These are phyloP conservation scores for Coronaproctus castanopsis DNA, from an alignment of 2,888 invertebrate genomes.

Conservation along the genomic window DNA sequence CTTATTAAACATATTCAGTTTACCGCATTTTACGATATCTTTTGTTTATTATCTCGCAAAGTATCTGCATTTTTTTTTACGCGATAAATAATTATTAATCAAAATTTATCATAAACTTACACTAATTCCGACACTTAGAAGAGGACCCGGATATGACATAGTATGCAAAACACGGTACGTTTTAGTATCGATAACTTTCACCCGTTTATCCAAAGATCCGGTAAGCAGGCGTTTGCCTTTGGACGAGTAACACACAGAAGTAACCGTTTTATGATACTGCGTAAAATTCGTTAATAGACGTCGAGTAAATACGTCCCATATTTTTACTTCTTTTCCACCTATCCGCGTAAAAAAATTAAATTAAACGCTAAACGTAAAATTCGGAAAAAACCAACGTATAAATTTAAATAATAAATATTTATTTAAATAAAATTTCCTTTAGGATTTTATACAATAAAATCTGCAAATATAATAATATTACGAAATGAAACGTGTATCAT, in stretches of 20 bases:
- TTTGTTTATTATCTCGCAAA: too few relatives aligned
- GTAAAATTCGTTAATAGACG: constrained; percentile 62
- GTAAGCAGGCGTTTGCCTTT: constrained; percentile 67
- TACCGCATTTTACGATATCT: too few relatives aligned
- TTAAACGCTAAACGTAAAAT: too few relatives aligned
- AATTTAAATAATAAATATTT: too few relatives aligned
- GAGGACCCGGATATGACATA: constrained; percentile 71
- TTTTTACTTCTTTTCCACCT: constrained; percentile 69
- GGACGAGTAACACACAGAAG: constrained; percentile 59
- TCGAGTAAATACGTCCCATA: constrained; percentile 87
- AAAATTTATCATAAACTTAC: too few relatives aligned
- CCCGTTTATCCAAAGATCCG: constrained; percentile 77
- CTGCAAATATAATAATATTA: background rate
- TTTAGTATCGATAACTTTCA: constrained; percentile 74
- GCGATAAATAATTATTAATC: too few relatives aligned
- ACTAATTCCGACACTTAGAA: constrained; percentile 60
- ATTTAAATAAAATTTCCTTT: too few relatives aligned
- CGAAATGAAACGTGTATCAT: too few relatives aligned
- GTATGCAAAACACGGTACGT: constrained; percentile 74
- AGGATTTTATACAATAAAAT: background rate
- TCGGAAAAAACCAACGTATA: too few relatives aligned
- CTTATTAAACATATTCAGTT: too few relatives aligned
- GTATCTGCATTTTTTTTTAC: too few relatives aligned
- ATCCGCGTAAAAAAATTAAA: too few relatives aligned
- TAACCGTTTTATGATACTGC: constrained; percentile 90